These are phyloP conservation scores for Epizoanthus rinbou DNA, from an alignment of 92 coral and sea anemone species.

Conservation along the genomic window DNA sequence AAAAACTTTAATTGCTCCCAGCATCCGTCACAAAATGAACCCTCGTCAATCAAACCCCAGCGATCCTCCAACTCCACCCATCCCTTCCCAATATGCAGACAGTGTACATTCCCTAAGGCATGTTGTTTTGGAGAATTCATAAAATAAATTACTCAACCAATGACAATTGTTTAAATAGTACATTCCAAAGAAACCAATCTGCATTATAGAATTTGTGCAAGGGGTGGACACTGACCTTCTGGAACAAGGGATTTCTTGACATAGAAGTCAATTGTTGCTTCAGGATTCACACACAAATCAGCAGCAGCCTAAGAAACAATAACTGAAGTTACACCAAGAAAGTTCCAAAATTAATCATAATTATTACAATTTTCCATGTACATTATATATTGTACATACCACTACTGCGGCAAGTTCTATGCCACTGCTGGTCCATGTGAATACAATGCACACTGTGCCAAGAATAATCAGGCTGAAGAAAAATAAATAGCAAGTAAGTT, in stretches of 20 bases:
- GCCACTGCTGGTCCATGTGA: constrained; percentile 65
- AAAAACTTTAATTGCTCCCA: no score
- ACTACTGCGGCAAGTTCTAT: constrained; percentile 67
- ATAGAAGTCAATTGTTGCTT: constrained; percentile 45
- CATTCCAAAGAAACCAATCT: neutral
- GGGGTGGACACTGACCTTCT: neutral
- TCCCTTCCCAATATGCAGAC: no score
- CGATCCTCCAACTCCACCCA: no score
- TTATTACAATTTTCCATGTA: neutral
- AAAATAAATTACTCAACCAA: no score
- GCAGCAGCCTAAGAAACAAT: constrained; percentile 72
- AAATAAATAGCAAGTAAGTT: neutral
- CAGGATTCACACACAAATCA: constrained; percentile 86
- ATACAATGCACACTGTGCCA: constrained; percentile 53
- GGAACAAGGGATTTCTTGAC: constrained; percentile 3
- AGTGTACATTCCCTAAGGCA: no score
- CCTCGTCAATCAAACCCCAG: no score
- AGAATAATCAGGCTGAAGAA: constrained; percentile 43
- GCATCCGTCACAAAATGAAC: no score
- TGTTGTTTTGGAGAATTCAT: no score
- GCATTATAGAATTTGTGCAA: no score
- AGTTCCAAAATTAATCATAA: neutral
- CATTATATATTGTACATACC: constrained; percentile 43
- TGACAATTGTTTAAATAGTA: no score
- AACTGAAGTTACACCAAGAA: neutral